These are phyloP conservation scores for Pseudochirops cupreus DNA, from an alignment of 2,797 vertebrate species.

Conservation along the genomic window DNA sequence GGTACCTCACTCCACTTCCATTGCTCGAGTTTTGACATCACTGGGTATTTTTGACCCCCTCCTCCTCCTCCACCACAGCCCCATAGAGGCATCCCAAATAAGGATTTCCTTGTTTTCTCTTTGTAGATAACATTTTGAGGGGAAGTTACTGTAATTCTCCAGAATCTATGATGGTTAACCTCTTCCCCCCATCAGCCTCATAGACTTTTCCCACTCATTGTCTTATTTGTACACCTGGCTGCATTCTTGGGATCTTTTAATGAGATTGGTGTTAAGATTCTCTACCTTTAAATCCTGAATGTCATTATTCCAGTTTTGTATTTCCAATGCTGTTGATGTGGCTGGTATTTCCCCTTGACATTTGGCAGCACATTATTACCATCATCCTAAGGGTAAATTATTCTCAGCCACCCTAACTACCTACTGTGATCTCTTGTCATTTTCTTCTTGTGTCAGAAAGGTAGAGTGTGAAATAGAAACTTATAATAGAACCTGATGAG, in stretches of 20 bases:
- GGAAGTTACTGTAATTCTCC: not conserved
- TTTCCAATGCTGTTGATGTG: constrained; percentile 36
- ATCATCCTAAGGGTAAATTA: constrained; percentile 50
- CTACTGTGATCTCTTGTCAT: constrained; percentile 15
- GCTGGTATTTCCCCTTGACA: constrained; percentile 39
- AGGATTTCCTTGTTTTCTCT: not conserved
- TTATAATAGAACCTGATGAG: not conserved
- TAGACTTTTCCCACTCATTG: not conserved
- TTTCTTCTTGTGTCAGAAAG: constrained; percentile 14
- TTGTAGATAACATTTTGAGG: not conserved
- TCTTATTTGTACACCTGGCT: not conserved
- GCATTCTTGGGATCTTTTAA: not conserved
- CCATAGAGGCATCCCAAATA: not conserved
- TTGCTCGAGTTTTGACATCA: not conserved
- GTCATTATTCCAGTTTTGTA: constrained; percentile 14
- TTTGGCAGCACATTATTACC: constrained; percentile 48
- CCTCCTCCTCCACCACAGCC: too few species aligned
- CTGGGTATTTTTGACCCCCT: not conserved
- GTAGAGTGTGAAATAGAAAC: constrained; percentile 21
- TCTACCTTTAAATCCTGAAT: constrained; percentile 44
- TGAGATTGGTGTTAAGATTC: constrained; percentile 15
- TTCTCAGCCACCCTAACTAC: constrained; percentile 27
- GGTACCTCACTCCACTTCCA: not conserved
- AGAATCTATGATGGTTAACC: not conserved
- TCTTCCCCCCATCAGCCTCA: not conserved